Evolutionary conservation across 2,113 vertebrate species (phyloP), one percentile per base, ranked within the genome.

Genomic region (Pelmatolapia mariae): DNA sequence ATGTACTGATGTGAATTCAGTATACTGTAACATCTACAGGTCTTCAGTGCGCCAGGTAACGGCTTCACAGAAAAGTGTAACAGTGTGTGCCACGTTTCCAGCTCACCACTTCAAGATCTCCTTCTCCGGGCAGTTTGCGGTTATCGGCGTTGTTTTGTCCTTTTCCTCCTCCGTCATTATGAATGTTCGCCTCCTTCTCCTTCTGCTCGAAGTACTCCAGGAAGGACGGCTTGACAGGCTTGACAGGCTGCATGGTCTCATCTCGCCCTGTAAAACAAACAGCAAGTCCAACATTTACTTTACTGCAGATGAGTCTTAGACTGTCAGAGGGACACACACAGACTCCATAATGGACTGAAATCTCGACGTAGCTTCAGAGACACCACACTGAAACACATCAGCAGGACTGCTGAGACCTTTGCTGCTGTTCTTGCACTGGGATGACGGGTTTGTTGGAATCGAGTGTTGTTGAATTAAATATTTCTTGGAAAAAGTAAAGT

Each of bases 141-240:
- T 93, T 92, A 84, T 98, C 97, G 7, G 96, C 96, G 47, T 93
- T 87, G 86, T 92, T 91, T 95, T 93, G 90, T 88, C 95, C 95
- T 93, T 89, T 93, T 76, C 59, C 91, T 92, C 86, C 95, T 93
- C 78, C 92, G 52, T 97, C 96, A 83, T 96, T 96, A 36, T 97
- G 97, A 89, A 93, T 97, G 94, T 96, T 98, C 83, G 97, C 96
- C 94, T 98, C 98, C 92, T 98, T 98, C 92, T 99, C 98, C 84
- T 99, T 98, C 95, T 98, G 98, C 93, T 99, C 98, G 92, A 99
- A 99, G 94, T 99, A 99, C 92, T 99, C 97, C 50, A 99, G 97
- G 95, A 99, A 99, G 87, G 98, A 98, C 3, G 98, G 98, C 89
- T 97, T 98, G 90, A 96, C 94, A 8, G 98, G 98, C 89, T 97